Conservation (phyloP, 2,797 vertebrate genomes). For the Dromococcyx pavoninus region DNA sequence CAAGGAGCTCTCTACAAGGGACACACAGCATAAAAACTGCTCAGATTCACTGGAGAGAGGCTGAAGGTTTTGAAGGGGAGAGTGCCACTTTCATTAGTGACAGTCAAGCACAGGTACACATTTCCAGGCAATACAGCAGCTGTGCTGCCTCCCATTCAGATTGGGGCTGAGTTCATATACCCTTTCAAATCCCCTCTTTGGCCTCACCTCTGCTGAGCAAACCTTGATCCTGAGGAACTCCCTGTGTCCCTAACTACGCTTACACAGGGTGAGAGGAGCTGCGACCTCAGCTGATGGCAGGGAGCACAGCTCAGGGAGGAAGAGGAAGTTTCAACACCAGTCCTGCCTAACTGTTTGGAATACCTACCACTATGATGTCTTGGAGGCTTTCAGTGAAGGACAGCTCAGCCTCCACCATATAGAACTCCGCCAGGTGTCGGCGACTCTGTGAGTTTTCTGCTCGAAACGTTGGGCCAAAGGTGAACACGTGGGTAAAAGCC, state of each 20-base stretch:
- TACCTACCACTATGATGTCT: conserved; percentile 88
- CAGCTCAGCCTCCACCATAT: conserved; percentile 97
- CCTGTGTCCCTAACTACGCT: neutral
- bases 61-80: neutral
- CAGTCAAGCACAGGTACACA: neutral
- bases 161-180: neutral
- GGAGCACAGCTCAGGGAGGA: neutral
- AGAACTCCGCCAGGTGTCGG: conserved; percentile 95
- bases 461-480: conserved; percentile 93
- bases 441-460: conserved; percentile 95
- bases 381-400: conserved; percentile 88
- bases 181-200: neutral
- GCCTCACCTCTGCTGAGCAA: neutral
- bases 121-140: neutral
- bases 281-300: neutral
- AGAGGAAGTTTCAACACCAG: neutral
- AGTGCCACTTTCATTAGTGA: neutral
- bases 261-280: neutral
- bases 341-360: neutral
- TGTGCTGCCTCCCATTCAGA: neutral
- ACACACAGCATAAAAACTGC: neutral
- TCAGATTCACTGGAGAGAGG: neutral
- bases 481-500: conserved; percentile 88
- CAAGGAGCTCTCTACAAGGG: neutral
- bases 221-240: neutral